Base-by-base conservation (phyloP, 2,113 vertebrate genomes). In the Mesembrinibis cayennensis region DNA sequence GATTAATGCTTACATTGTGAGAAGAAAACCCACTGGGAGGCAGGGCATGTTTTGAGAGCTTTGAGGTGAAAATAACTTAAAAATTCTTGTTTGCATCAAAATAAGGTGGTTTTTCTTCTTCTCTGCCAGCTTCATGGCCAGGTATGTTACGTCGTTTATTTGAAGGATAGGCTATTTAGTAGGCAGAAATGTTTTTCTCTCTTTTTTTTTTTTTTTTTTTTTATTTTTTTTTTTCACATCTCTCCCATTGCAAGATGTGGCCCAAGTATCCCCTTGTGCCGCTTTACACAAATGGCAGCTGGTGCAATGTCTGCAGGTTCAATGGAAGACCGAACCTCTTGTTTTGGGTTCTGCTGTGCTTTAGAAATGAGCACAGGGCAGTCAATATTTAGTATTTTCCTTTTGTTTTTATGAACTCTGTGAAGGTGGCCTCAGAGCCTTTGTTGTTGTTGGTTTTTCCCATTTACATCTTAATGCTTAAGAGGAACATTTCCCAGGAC, bases 391-490 rank as follows among this genome's bases (percentile, higher is more conserved):
- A 15, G 4, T 17, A 16, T 42, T 72, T 69, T n/a, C 17, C 21
- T 69, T 58, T 63, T 34, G 16, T 16, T 25, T n/a, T 52, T 55
- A 44, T 44, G 19, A 62, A 17, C 59, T 47, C 18, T 2, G 1
- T 10, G 23, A 66, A 42, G 14, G 19, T 14, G 38, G 32, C 23
- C 52, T 81, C 3, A 2, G 21, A 45, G 20, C 4, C 25, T 40
- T 53, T 65, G 62, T 40, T 74, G 18, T 0, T 26, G 0, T 0
- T 71, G 6, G 4, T 49, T 89, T 72, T 38, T 12, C 10, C 21
- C 0, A 0, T 42, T 56, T 5, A 17, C 12, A 38, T 59, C 22
- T 50, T 36, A 29, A 21, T 20, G 13, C 11, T 62, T 29, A 27
- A 65, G 32, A 34, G 10, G 66, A 74, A 32, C 25, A 45, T 53